Evolutionary conservation across 1,140 invertebrate genomes (phyloP), one percentile per base, ranked within the genome.

Genomic region (Meloidogyne exigua): DNA sequence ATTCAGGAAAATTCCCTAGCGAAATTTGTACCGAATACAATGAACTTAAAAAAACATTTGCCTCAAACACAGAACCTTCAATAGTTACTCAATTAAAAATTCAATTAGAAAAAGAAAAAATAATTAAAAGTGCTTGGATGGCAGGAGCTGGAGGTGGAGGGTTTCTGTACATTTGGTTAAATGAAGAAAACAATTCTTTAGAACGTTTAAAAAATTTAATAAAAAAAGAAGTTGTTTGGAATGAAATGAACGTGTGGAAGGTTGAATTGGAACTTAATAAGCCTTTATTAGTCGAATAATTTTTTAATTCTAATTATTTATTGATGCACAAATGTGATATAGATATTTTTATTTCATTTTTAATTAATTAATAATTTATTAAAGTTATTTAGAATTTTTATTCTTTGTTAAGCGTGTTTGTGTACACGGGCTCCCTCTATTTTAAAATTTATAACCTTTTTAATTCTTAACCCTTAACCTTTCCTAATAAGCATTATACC

Each of bases 91-190:
- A 83, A 39, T 32, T 82, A 36, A 72, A 70, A 18, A 28, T 57
- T 25, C 25, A 65, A 44, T 68, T 82, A 5, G 49, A 78, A 28
- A 21, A 70, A 5, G 23, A 28, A 15, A 49, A 32, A 12, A 44
- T 80, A 44, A 68, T 76, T 57, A 63, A 72, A 26, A 62, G 65
- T 44, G 76, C 73, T 13, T 82, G 81, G 80, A 76, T 83, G 4
- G 81, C 81, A 18, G 81, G 81, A n/a, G 81, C 81, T 23, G 81
- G 81, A 4, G 81, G 81, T 18, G 81, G 81, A 13, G 81, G 81
- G 32, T 82, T 83, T 72, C 36, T 83, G 57, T 82, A 79, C 70
- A 74, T 73, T 26, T 83, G 78, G 79, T 39, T 82, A 23, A 62
- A 62, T 12, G 62, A 81, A 65, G 23, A 23, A 36, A 36, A 28